phyloP scores from a whole-genome alignment of 2,888 invertebrate species.

The Augiades crinisus region DNA sequence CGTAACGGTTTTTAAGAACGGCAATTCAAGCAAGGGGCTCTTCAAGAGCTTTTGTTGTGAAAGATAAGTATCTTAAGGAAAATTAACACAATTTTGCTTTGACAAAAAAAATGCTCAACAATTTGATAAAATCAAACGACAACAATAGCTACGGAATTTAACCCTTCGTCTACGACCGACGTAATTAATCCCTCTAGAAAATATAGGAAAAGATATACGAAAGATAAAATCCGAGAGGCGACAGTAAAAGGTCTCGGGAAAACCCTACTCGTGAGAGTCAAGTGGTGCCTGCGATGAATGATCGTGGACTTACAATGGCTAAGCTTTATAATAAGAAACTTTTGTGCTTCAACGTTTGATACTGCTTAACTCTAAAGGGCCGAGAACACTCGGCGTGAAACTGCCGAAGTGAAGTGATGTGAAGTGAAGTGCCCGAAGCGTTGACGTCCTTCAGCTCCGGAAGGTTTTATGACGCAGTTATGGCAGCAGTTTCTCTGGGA shows the following conservation, averaged over 20 bases:
- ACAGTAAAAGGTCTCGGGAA: constrained; percentile 2
- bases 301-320: constrained; percentile 13
- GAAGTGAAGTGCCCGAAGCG: not conserved
- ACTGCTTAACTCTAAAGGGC: constrained; percentile 12
- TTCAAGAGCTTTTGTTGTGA: too few relatives aligned
- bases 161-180: too few relatives aligned
- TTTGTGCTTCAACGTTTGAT: constrained; percentile 1
- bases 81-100: too few relatives aligned
- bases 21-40: too few relatives aligned
- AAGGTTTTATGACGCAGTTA: not conserved
- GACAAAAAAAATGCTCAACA: too few relatives aligned
- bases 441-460: not conserved
- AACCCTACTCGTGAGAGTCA: not conserved
- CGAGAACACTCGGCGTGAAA: not conserved
- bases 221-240: not conserved
- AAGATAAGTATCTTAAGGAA: too few relatives aligned
- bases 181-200: too few relatives aligned
- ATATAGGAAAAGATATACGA: not conserved
- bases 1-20: too few relatives aligned
- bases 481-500: too few relatives aligned
- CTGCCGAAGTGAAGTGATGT: not conserved
- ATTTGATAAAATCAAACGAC: too few relatives aligned
- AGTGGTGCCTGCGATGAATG: constrained; percentile 7
- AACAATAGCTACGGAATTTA: too few relatives aligned
- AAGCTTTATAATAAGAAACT: constrained; percentile 13